These are phyloP conservation scores for Spialia ferax DNA, from an alignment of 2,888 invertebrate genomes.

Conservation along the genomic window DNA sequence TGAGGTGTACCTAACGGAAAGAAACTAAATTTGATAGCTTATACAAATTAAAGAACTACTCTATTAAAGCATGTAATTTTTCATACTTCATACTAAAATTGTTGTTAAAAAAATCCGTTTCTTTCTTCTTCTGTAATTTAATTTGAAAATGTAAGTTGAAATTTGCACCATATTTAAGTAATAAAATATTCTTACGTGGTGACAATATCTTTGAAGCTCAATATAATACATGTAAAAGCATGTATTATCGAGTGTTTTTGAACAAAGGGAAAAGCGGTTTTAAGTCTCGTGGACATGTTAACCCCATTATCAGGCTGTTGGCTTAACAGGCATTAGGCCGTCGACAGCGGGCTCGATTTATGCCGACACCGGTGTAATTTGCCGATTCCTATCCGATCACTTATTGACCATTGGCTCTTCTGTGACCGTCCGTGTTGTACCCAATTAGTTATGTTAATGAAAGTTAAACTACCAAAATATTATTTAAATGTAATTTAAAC, in stretches of 20 bases:
- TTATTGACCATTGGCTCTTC: constrained; percentile 69
- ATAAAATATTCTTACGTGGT: no score
- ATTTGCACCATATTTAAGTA: no score
- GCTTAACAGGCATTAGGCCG: constrained; percentile 72
- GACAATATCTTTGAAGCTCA: no score
- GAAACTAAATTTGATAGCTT: no score
- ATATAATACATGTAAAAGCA: constrained; percentile 34
- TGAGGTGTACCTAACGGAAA: no score
- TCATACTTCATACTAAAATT: no score
- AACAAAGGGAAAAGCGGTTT: constrained; percentile 58
- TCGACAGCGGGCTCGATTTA: constrained; percentile 77
- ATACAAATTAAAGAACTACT: no score
- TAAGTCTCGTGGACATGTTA: constrained; percentile 75
- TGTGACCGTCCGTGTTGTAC: constrained; percentile 34
- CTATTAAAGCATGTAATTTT: no score
- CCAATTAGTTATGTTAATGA: constrained; percentile 11
- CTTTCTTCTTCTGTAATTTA: no score
- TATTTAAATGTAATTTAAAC: no score
- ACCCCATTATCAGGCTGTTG: constrained; percentile 77
- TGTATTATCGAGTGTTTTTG: constrained; percentile 37
- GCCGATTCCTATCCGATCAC: constrained; percentile 70
- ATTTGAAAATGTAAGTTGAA: no score
- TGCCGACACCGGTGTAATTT: constrained; percentile 71
- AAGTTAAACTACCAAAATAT: not conserved
- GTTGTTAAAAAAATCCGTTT: no score